These are phyloP conservation scores for Ceratotherium simum DNA, from an alignment of 2,113 vertebrate genomes.

Conservation along the genomic window DNA sequence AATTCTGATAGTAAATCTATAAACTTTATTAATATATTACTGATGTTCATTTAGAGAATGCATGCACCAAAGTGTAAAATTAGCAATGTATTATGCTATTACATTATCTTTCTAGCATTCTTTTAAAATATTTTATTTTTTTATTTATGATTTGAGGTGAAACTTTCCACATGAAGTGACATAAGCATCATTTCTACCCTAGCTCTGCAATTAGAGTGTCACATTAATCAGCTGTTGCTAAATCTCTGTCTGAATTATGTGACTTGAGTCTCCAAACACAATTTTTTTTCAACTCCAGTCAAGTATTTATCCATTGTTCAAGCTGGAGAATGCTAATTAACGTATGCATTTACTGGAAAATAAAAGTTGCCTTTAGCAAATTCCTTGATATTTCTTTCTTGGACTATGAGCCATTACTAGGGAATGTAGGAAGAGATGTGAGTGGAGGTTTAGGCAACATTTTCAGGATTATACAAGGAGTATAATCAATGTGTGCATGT, in stretches of 20 bases:
- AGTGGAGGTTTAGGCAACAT: not conserved
- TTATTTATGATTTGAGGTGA: not conserved
- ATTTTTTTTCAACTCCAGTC: not conserved
- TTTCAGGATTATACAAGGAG: not conserved
- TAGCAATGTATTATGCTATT: not conserved
- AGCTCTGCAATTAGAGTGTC: not conserved
- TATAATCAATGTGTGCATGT: too few relatives aligned
- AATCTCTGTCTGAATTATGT: not conserved
- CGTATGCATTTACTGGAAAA: not conserved
- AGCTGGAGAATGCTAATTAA: not conserved
- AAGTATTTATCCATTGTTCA: not conserved
- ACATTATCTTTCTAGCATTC: not conserved
- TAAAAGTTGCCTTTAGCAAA: not conserved
- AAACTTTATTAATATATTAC: not conserved
- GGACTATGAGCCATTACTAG: not conserved
- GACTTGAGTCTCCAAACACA: not conserved
- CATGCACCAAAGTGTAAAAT: not conserved
- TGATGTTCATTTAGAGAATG: not conserved
- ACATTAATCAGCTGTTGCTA: not conserved
- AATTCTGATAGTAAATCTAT: not conserved
- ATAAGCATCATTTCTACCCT: too few relatives aligned
- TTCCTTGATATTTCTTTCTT: not conserved
- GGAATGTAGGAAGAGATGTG: too few relatives aligned
- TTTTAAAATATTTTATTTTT: not conserved
- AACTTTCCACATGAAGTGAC: not conserved